Evolutionary conservation across 2,797 vertebrate species (phyloP), one percentile per base, ranked within the genome.

Genomic region (Hipposideros larvatus): DNA sequence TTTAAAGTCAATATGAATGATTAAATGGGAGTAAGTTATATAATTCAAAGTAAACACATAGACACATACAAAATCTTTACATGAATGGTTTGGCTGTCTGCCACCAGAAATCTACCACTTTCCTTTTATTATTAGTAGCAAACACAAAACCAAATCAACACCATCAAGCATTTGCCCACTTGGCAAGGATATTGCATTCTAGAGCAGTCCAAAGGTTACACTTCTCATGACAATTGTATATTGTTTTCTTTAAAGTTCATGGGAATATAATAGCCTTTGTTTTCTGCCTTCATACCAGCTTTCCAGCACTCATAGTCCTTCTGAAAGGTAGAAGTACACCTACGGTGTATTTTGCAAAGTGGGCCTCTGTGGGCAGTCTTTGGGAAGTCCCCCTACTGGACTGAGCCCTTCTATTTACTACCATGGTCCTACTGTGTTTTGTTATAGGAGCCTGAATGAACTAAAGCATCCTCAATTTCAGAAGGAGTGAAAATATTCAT

Each of bases 1-100:
- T 77, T 96, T 91, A 75, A 93, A 96, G 74, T 94, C 68, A 93
- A 59, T 95, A 96, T 92, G 95, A 96, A 93, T 92, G 66, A 96
- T 91, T 71, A 96, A 91, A 87, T 22, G 15, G 61, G 61, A 96
- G 65, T 91, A 89, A 65, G n/a, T 77, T 92, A 92, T 16, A 53
- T 74, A 94, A 86, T 92, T 96, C 90, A 94, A 96, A 95, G 85
- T 79, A 96, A 96, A 92, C 66, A 86, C 48, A 82, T 41, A 91
- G 55, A 85, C 46, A 90, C 65, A n/a, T n/a, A 85, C 57, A 57
- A 95, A 70, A 83, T 82, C 77, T 95, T 92, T 85, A 94, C 90
- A 79, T 86, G 74, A 88, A 94, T 92, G 82, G 31, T 53, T 97
- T 93, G 87, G 57, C 77, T 96, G 87, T n/a, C 18, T 53, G 82